Evolutionary conservation across 2,888 invertebrate species (phyloP), one percentile per base, ranked within the genome.

Genomic region (Oligia latruncula): DNA sequence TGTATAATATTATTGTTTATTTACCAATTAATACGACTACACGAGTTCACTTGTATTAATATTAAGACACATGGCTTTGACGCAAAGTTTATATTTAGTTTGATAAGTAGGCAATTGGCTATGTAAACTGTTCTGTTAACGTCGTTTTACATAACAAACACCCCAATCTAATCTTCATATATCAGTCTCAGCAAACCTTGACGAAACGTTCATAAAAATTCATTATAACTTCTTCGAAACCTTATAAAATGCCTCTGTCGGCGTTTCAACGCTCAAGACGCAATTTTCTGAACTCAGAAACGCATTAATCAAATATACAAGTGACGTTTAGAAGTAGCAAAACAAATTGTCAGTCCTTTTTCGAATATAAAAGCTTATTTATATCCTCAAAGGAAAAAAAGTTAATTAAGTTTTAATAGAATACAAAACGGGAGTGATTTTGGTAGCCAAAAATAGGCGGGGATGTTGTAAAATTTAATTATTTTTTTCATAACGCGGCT

Each of bases 361-460:
- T 92, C 92, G 93, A 92, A 92, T 90, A 92, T 92, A 90, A 89
- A 89, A 94, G 92, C 93, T 93, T 93, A 93, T 96, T 96, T 94
- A 87, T 94, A 94, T 95, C 95, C 95, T 95, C 95, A 94, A 91
- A 88, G 92, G 78, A 70, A 93, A 96, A 96, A 96, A 96, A 96
- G 96, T 95, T 97, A 97, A 97, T 97, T 97, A 97, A 96, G 96
- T 96, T 96, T 96, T 97, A 97, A 97, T 97, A 96, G 96, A 97
- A 96, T 95, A 93, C 93, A 90, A 95, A 95, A 96, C 97, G 92
- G 96, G 96, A 96, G 96, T 96, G 95, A 93, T 93, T 93, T 92
- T 96, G 96, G 97, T 97, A 97, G 97, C 96, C 95, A 96, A 96
- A 97, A 97, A 97, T 97, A 96, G 97, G 97, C 96, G 97, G 96